Evolutionary conservation across 1,140 invertebrate genomes (phyloP).

Genomic region (Druon quercuslanigerum): DNA sequence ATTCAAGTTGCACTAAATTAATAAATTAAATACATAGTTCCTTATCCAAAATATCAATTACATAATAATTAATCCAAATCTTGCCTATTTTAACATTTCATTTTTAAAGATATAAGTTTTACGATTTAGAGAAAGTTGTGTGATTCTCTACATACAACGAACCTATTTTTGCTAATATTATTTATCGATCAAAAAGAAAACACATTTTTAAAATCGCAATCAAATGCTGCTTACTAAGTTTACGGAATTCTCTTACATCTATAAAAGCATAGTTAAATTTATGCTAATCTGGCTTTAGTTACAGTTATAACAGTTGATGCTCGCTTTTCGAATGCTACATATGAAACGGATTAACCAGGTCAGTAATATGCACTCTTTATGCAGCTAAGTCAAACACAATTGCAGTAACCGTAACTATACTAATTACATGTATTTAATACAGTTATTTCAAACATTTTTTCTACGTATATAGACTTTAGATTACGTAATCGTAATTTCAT

Average conservation of each 20-base stretch:
- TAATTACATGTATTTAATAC: background rate
- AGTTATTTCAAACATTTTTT: conserved; percentile 26
- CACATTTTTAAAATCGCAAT: conserved; percentile 13
- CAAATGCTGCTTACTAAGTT: background rate
- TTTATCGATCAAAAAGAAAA: background rate
- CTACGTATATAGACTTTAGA: background rate
- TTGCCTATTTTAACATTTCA: too few species aligned
- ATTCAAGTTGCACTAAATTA: too few species aligned
- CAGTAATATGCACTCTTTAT: conserved; percentile 31
- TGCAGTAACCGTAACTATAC: conserved; percentile 15
- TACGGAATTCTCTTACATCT: background rate
- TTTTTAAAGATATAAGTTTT: too few species aligned
- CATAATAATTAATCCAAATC: too few species aligned
- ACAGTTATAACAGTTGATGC: conserved; percentile 29
- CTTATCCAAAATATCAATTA: too few species aligned
- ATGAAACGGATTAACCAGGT: conserved; percentile 16
- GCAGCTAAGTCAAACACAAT: background rate
- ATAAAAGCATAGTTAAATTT: conserved; percentile 6
- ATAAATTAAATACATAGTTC: too few species aligned
- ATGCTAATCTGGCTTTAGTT: conserved; percentile 13
- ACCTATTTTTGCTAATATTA: background rate
- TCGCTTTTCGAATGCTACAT: conserved; percentile 14
- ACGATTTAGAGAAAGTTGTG: background rate
- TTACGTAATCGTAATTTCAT: conserved; percentile 18
- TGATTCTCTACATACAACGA: background rate